Evolutionary conservation across 2,888 invertebrate genomes (phyloP), one percentile per base, ranked within the genome.

Genomic region (Nemotelus pantherinus): DNA sequence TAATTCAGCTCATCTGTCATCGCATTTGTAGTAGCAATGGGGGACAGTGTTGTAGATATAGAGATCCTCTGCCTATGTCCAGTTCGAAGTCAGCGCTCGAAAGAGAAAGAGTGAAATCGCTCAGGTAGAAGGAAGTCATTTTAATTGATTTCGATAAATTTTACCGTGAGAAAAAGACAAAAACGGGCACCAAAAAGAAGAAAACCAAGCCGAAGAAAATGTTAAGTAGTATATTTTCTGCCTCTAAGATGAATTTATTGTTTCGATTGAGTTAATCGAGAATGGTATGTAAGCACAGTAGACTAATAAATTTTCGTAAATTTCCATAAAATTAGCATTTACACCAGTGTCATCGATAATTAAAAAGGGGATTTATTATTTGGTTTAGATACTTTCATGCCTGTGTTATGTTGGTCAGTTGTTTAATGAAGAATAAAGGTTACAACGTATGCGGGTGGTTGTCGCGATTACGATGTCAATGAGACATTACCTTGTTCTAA

Each of bases 311-410:
- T 80, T 79, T 63, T 44, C 64, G 63, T 60, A 70, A 60, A 80
- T 80, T 79, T 78, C 79, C 80, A 80, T 80, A 79, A 79, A 80
- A 80, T 80, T 79, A 79, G 80, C 80, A 80, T 80, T 80, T 79
- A 80, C 79, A 80, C 79, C 77, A 79, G 76, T 80, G 80, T 79
- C 80, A 80, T 77, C 79, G 79, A 79, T 80, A 80, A 80, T 80
- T 80, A 80, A 79, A 77, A 77, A 77, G 77, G 78, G 70, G 63
- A 5, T 50, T 45, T 63, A 25, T 25, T 25, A 25, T 25, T 25
- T 25, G 25, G 25, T 25, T 25, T 25, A 25, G 25, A 25, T 25
- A 25, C 25, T 25, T 25, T 25, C 25, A 25, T 25, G 25, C 25
- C 25, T 25, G 25, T 25, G 25, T 25, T 25, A 25, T 25, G 25